phyloP scores from a whole-genome alignment of 2,797 vertebrate genomes.

The Cynodonichthys magdalenae region DNA sequence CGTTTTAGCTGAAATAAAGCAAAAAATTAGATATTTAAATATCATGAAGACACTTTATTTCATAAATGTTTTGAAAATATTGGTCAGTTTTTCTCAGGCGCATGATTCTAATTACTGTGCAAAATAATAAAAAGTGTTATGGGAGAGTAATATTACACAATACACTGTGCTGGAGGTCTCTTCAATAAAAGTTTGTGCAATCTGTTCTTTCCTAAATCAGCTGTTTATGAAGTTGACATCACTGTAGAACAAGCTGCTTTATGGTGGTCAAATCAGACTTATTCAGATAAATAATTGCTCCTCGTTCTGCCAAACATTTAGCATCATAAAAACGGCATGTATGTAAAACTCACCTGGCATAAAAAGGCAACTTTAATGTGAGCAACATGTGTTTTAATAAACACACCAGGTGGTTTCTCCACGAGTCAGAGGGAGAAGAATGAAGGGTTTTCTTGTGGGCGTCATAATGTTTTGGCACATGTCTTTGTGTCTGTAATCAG shows the following conservation, averaged over 20 bases:
- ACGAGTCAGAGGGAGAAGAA: conserved; percentile 2
- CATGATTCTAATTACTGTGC: conserved; percentile 17
- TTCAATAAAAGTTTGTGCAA: conserved; percentile 23
- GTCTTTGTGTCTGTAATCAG: too few species aligned
- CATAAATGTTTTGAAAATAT: too few species aligned
- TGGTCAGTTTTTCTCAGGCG: not conserved
- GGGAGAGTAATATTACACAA: conserved; percentile 17
- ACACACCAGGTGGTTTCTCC: conserved; percentile 46
- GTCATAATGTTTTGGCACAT: too few species aligned
- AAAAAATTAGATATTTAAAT: too few species aligned
- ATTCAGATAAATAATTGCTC: conserved; percentile 67
- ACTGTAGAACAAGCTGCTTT: conserved; percentile 58
- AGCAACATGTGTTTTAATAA: conserved; percentile 47
- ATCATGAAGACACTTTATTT: too few species aligned
- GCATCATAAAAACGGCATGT: conserved; percentile 58
- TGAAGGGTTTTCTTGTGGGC: too few species aligned
- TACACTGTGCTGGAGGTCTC: conserved; percentile 45
- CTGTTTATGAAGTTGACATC: conserved; percentile 62
- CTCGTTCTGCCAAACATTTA: conserved; percentile 67
- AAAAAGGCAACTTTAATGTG: conserved; percentile 30
- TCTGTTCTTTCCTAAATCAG: conserved; percentile 15
- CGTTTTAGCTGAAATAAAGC: too few species aligned
- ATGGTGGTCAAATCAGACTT: conserved; percentile 65
- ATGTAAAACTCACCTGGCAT: conserved; percentile 53
- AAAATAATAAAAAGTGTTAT: conserved; percentile 1